Evolutionary conservation across 1,140 invertebrate species (phyloP).

Genomic region (Pogonomyrmex californicus): DNA sequence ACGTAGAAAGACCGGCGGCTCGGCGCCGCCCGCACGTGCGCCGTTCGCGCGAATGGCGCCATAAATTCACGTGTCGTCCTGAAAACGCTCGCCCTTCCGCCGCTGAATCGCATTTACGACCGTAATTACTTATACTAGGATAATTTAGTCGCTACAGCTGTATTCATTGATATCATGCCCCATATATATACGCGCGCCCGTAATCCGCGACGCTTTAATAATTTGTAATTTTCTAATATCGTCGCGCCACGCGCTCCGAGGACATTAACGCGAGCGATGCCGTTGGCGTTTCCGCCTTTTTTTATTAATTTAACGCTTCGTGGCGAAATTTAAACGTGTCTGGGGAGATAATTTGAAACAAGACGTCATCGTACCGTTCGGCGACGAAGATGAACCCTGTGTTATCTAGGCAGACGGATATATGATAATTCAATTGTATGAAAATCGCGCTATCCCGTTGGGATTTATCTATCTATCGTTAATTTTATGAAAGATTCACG

Average conservation of each 20-base stretch:
- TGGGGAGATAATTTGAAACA: not conserved
- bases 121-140: conserved; percentile 58
- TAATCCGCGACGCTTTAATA: not conserved
- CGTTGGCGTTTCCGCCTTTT: conserved; percentile 5
- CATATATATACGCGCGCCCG: not conserved
- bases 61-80: conserved; percentile 58
- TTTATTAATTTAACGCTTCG: conserved; percentile 14
- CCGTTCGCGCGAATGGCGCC: conserved; percentile 38
- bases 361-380: not conserved
- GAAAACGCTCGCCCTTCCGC: conserved; percentile 55
- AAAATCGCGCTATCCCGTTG: not conserved
- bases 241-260: not conserved
- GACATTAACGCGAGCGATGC: not conserved
- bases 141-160: conserved; percentile 51
- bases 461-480: conserved; percentile 15
- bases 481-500: conserved; percentile 6
- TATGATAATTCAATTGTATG: conserved; percentile 14
- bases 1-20: not conserved
- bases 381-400: not conserved
- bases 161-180: conserved; percentile 19
- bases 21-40: conserved; percentile 28
- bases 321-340: not conserved
- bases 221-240: not conserved
- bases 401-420: not conserved
- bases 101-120: conserved; percentile 59